These are phyloP conservation scores for Acanthopagrus latus DNA, from an alignment of 2,797 vertebrate genomes.

Conservation along the genomic window DNA sequence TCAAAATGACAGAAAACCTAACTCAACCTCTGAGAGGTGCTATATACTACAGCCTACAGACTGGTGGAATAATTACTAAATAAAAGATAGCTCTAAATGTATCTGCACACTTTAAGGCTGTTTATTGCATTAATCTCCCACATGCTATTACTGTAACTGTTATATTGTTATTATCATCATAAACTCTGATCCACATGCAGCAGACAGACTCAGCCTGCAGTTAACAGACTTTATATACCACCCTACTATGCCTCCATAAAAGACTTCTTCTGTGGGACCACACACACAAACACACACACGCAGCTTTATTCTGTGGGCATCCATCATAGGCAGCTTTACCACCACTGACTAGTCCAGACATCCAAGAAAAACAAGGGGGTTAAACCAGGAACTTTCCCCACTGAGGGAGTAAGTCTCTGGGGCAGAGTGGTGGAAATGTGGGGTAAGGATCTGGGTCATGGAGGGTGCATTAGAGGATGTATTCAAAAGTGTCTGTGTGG, in stretches of 20 bases:
- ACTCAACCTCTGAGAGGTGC: not conserved
- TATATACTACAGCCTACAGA: conserved; percentile 7
- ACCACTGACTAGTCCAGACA: conserved; percentile 27
- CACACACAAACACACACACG: conserved; percentile 26
- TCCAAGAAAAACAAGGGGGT: conserved; percentile 25
- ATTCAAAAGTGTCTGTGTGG: conserved; percentile 12
- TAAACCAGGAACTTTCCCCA: conserved; percentile 40
- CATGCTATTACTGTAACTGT: conserved; percentile 31
- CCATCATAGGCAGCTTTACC: conserved; percentile 56
- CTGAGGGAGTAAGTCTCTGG: conserved; percentile 46
- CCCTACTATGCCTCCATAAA: conserved; percentile 21
- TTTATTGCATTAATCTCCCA: conserved; percentile 43
- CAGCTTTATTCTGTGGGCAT: conserved; percentile 34
- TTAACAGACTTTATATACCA: conserved; percentile 26
- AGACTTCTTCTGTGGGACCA: conserved; percentile 36
- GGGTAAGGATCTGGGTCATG: conserved; percentile 57
- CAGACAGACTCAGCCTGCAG: conserved; percentile 16
- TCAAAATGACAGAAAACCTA: not conserved
- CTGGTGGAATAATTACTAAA: conserved; percentile 28
- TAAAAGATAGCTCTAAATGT: conserved; percentile 37
- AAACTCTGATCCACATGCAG: conserved; percentile 44
- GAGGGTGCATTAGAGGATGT: conserved; percentile 10
- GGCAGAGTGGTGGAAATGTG: conserved; percentile 45
- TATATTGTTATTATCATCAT: conserved; percentile 38
- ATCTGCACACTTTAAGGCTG: conserved; percentile 7